These are phyloP conservation scores for Decapterus maruadsi DNA, from an alignment of 2,797 vertebrate genomes.

Conservation along the genomic window DNA sequence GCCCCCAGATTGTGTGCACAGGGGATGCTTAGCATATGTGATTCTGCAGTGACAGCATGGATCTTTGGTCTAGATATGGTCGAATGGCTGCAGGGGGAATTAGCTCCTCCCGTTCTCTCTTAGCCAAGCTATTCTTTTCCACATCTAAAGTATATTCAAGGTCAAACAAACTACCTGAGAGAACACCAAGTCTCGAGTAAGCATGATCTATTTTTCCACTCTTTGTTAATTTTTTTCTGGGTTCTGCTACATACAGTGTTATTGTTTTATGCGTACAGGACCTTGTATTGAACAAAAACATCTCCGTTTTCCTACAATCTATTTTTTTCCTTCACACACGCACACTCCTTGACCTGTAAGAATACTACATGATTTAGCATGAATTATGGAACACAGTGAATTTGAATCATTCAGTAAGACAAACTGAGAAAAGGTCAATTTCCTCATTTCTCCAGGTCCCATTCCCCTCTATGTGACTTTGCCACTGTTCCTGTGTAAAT, in stretches of 20 bases:
- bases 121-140: conserved; percentile 27
- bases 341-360: conserved; percentile 5
- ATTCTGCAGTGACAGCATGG: conserved; percentile 54
- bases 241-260: background rate
- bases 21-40: conserved; percentile 39
- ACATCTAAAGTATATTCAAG: conserved; percentile 64
- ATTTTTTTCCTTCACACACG: background rate
- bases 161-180: conserved; percentile 64
- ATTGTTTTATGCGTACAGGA: background rate
- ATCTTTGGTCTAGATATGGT: conserved; percentile 68
- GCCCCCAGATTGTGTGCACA: background rate
- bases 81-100: conserved; percentile 63
- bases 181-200: conserved; percentile 29
- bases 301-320: background rate
- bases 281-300: background rate
- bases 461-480: conserved; percentile 65
- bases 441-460: conserved; percentile 43
- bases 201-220: conserved; percentile 13
- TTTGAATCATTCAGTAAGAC: conserved; percentile 59
- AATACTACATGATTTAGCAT: conserved; percentile 21
- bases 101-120: conserved; percentile 47
- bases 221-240: conserved; percentile 4
- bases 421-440: conserved; percentile 63
- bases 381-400: conserved; percentile 41
- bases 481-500: conserved; percentile 47